Evolutionary conservation across 2,797 vertebrate species (phyloP), one percentile per base, ranked within the genome.

Genomic region (Chlorospingus semifuscus): DNA sequence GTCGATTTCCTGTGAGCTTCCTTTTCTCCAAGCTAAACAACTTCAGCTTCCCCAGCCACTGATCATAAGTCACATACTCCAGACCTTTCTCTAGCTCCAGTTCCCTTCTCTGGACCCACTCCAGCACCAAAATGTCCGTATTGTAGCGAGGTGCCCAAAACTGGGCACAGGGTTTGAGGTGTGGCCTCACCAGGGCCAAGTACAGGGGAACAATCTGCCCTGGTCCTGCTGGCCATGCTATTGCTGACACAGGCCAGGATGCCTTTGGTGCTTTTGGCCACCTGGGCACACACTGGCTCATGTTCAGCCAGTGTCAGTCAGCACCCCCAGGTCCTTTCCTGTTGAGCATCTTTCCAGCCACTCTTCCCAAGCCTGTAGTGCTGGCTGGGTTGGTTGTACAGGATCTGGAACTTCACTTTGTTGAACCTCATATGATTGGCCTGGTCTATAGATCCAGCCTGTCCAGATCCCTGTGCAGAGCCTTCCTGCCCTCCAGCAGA

Each of bases 81-180:
- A 36, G 21, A 49, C 26, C 12, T 3, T 49, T 41, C 18, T 15
- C 34, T 12, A 36, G 30, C 49, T 55, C 22, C 41, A 6, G 6
- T 53, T 17, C 34, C 18, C 36, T 63, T 42, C 42, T 55, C 42
- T 56, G 42, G 36, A 22, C 32, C 12, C 30, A 8, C 15, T 49
- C 41, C 41, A 63, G 49, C 30, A 8, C 41, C 21, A 22, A 49
- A 22, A 2, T 34, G 26, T 70, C 49, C 0, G 1, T 27, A 7
- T 4, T 36, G 7, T 42, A 27, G 36, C 0, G 2, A 70, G 18
- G 15, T 8, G 22, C 74, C 32, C 42, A 63, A 15, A 63, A 56
- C 15, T 19, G 26, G 6, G 3, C 26, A 4, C 22, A 8, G 42
- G 5, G 3, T 11, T 47, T 0, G 0, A 63, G 42, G 18, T 3